Evolutionary conservation across 1,140 invertebrate species (phyloP), one percentile per base, ranked within the genome.

Genomic region (Thalassaphorura encarpata): DNA sequence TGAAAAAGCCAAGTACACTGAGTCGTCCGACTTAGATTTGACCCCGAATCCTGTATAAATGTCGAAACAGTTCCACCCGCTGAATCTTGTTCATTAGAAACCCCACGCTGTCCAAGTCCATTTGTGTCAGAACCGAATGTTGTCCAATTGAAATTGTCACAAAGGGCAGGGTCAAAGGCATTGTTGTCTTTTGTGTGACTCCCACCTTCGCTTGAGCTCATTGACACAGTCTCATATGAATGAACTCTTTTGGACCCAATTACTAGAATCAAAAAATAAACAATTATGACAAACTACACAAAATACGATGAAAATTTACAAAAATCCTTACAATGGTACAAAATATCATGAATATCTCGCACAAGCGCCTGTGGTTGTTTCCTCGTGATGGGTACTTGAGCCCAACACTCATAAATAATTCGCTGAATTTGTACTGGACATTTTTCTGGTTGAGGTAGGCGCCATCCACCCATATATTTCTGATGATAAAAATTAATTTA

Each of bases 331-430:
- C 83, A 77, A 75, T 84, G 78, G 67, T 86, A 83, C 28, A 85
- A 69, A 66, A 87, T 80, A 69, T 86, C 83, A 71, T 87, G 84
- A 42, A 88, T 80, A 72, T 89, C 85, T 72, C 87, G 76, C 78
- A 87, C 83, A 60, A 88, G 81, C 40, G 80, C 80, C 70, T 89
- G 87, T 41, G 87, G 84, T 60, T 82, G 79, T 69, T 85, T 85
- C 15, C 84, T 72, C 19, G 73, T 71, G 27, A 81, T 77, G 2
- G 82, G 81, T 66, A 86, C 80, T 21, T 79, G 69, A 54, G 81
- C 77, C 95, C 95, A 99, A 66, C 92, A 92, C 64, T 88, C 83
- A 18, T 75, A 70, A 79, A 97, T 92, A 21, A 97, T 73, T 58
- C 78, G 73, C 70, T 86, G 92, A 45, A 98, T 83, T 66, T 87